A percentile compares a stretch with the other conserved stretches of the same genome.
Conservation (phyloP, 2,797 vertebrate genomes). For the Anabacerthia variegaticeps region DNA sequence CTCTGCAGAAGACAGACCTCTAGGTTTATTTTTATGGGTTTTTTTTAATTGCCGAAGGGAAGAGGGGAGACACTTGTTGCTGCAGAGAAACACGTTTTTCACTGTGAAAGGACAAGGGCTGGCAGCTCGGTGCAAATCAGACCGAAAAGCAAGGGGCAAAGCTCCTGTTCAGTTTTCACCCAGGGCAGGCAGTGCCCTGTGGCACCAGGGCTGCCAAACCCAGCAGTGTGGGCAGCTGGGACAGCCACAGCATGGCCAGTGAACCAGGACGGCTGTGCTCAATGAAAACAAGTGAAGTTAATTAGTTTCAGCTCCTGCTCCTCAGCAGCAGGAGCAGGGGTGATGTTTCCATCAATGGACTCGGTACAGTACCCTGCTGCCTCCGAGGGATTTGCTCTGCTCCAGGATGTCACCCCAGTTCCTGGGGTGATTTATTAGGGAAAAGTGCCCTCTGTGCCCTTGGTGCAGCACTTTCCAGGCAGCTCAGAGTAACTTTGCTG, state of each 20-base stretch:
- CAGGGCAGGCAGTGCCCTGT: not conserved
- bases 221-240: not conserved
- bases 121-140: not conserved
- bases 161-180: not conserved
- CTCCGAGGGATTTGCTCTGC: rapidly evolving
- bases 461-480: not conserved
- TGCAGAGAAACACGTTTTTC: not conserved
- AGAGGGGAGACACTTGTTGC: not conserved
- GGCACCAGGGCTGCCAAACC: not conserved
- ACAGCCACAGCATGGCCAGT: not conserved
- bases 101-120: rapidly evolving
- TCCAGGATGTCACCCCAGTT: not conserved
- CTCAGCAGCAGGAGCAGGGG: not conserved
- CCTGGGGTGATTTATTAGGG: not conserved
- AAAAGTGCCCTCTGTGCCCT: not conserved
- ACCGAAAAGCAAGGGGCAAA: not conserved
- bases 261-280: rapidly evolving
- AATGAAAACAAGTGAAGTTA: not conserved
- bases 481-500: not conserved
- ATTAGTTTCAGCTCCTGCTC: not conserved
- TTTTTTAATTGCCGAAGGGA: not conserved
- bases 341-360: not conserved
- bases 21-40: not conserved
- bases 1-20: not conserved
- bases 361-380: not conserved